Evolutionary conservation across 2,797 vertebrate genomes (phyloP).

Genomic region (Gadopsis marmoratus): DNA sequence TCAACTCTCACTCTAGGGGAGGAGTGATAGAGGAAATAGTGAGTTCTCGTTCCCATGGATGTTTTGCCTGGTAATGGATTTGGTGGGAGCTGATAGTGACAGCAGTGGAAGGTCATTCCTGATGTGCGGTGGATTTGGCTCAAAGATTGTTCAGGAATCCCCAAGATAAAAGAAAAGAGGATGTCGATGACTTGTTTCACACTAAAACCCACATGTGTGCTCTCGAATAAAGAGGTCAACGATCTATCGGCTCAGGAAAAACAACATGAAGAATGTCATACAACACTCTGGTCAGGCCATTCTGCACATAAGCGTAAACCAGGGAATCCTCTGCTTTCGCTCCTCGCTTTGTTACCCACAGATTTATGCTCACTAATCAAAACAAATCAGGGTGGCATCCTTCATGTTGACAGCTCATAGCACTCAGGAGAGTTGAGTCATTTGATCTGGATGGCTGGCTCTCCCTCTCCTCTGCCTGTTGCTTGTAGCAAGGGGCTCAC

Average conservation of each 20-base stretch:
- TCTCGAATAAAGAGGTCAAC: conserved; percentile 39
- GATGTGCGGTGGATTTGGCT: conserved; percentile 34
- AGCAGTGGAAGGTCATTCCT: conserved; percentile 52
- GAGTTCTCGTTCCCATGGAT: conserved; percentile 67
- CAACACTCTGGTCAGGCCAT: conserved; percentile 40
- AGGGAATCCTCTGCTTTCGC: conserved; percentile 52
- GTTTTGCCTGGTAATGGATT: conserved; percentile 66
- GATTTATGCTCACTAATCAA: conserved; percentile 77
- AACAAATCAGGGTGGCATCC: conserved; percentile 76
- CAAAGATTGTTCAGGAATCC: conserved; percentile 39
- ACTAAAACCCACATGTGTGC: background rate
- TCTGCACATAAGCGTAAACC: conserved; percentile 43
- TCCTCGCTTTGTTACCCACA: conserved; percentile 61
- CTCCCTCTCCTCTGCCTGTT: conserved; percentile 62
- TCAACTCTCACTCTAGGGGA: conserved; percentile 29
- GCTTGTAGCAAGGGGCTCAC: conserved; percentile 65
- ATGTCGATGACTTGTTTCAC: conserved; percentile 29
- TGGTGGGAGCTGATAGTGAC: conserved; percentile 43
- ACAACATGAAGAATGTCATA: conserved; percentile 49
- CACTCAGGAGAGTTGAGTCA: conserved; percentile 76
- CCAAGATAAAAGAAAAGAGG: background rate
- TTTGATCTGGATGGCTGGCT: conserved; percentile 76
- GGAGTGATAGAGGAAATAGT: conserved; percentile 35
- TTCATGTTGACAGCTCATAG: conserved; percentile 76
- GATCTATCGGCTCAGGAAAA: conserved; percentile 38